These are phyloP conservation scores for Brienomyrus longianalis DNA, from an alignment of 2,113 vertebrate genomes.

Conservation along the genomic window DNA sequence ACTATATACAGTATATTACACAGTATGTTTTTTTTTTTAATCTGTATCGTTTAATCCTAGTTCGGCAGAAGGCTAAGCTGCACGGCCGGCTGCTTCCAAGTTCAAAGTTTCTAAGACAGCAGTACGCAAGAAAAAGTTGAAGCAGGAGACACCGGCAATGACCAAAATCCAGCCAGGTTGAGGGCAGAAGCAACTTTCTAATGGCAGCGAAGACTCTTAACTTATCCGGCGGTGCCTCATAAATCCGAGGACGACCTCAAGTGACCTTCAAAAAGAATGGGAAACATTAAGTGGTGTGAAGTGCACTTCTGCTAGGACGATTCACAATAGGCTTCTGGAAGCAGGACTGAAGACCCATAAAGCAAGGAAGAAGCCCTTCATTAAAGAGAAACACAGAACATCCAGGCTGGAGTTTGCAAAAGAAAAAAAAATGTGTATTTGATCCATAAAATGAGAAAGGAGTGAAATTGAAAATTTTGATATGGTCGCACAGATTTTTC, in stretches of 20 bases:
- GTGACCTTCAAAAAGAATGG: neutral
- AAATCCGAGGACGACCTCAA: neutral
- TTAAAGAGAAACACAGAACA: neutral
- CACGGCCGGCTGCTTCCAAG: neutral
- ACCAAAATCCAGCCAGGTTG: neutral
- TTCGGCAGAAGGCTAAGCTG: neutral
- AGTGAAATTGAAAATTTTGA: neutral
- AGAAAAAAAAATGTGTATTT: neutral
- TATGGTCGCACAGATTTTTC: neutral
- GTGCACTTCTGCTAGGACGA: neutral
- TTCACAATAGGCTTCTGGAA: neutral
- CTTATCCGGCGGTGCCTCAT: neutral
- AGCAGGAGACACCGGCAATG: neutral
- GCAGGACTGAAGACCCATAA: neutral
- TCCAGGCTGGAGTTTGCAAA: neutral
- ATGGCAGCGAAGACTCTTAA: neutral
- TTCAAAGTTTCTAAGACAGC: neutral
- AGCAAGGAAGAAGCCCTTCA: neutral
- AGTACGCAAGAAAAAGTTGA: neutral
- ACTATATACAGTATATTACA: neutral
- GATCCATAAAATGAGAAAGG: neutral
- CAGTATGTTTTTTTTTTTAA: neutral
- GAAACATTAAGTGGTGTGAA: neutral
- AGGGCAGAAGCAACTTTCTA: neutral
- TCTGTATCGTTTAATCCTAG: neutral